These are phyloP conservation scores for Arbacia lixula DNA, from an alignment of 53 echinoderm and acorn worm species.

Conservation along the genomic window DNA sequence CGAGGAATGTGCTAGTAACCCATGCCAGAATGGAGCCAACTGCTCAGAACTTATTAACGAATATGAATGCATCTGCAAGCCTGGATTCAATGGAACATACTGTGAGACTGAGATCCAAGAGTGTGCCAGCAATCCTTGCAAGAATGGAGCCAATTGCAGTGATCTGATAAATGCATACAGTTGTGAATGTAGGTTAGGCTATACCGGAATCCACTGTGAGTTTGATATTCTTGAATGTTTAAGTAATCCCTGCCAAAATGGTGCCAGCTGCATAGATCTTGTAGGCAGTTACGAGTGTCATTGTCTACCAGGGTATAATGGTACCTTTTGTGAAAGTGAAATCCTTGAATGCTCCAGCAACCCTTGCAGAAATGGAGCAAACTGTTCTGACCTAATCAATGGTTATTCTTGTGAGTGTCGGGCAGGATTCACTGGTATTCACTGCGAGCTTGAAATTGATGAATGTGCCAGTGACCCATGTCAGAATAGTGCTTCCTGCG, in stretches of 20 bases:
- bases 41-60: conserved; percentile 33
- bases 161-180: conserved; percentile 65
- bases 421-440: conserved; percentile 56
- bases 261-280: conserved; percentile 44
- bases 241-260: conserved; percentile 56
- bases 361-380: conserved; percentile 68
- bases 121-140: conserved; percentile 39
- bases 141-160: conserved; percentile 48
- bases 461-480: conserved; percentile 58
- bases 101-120: conserved; percentile 49
- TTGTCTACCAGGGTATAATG: conserved; percentile 56
- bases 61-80: conserved; percentile 63
- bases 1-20: conserved; percentile 73
- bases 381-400: conserved; percentile 53
- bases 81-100: conserved; percentile 65
- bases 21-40: conserved; percentile 29
- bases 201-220: conserved; percentile 53
- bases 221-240: conserved; percentile 69
- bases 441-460: conserved; percentile 31
- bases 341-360: conserved; percentile 71
- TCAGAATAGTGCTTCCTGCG: conserved; percentile 55
- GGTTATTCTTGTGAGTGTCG: conserved; percentile 52
- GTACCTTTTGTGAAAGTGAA: conserved; percentile 56
- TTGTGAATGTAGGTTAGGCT: conserved; percentile 64
- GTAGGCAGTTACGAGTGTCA: conserved; percentile 23